phyloP scores from a whole-genome alignment of 1,140 invertebrate genomes.

The Sarcophaga peregrina region DNA sequence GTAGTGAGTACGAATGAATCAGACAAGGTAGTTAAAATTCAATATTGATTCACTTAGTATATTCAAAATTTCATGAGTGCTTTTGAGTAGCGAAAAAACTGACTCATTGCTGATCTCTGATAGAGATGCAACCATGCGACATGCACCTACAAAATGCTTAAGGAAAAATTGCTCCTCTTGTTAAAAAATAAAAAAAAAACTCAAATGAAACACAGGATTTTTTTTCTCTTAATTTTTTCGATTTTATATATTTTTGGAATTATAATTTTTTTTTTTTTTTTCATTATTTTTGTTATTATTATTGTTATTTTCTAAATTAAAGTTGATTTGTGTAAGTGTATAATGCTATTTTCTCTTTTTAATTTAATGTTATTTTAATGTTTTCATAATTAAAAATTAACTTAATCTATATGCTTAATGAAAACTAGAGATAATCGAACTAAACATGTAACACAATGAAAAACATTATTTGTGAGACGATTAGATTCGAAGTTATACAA shows the following conservation, averaged over 20 bases:
- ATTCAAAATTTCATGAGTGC: too few relatives aligned
- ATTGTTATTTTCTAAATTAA: constrained; percentile 18
- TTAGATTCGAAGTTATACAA: not conserved
- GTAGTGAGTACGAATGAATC: too few relatives aligned
- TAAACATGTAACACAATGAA: constrained; percentile 12
- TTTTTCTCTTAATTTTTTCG: not conserved
- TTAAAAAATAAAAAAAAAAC: too few relatives aligned
- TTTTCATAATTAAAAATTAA: not conserved
- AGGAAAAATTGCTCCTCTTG: too few relatives aligned
- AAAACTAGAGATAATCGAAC: not conserved
- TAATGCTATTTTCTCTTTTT: constrained; percentile 22
- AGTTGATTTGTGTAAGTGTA: constrained; percentile 16
- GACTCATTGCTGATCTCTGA: too few relatives aligned
- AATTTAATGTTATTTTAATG: not conserved
- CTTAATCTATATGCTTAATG: constrained; percentile 12
- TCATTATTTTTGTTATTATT: not conserved
- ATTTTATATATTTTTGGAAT: constrained; percentile 23
- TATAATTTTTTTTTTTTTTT: constrained; percentile 24
- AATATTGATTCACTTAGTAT: too few relatives aligned
- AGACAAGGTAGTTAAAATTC: too few relatives aligned
- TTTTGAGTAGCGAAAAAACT: too few relatives aligned
- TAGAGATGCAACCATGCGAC: too few relatives aligned
- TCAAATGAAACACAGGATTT: not conserved
- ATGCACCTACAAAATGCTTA: too few relatives aligned
- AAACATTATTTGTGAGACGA: not conserved